These are phyloP conservation scores for Conops quadrifasciatus DNA, from an alignment of 2,888 invertebrate genomes.

Conservation along the genomic window DNA sequence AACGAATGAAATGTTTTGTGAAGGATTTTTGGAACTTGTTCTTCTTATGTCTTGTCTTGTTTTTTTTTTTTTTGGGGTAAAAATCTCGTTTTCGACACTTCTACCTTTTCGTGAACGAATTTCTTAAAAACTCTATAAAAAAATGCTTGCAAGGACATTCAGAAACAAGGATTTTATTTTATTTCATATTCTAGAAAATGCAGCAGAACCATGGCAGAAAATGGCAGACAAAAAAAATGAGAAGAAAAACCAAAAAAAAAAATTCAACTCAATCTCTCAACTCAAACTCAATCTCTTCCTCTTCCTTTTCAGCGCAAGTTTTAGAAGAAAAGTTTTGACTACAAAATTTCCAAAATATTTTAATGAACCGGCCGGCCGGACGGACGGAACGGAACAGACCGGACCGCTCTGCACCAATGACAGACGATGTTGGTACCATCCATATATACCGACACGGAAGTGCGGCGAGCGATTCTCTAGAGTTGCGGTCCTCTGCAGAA, in stretches of 20 bases:
- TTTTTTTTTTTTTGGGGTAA: background rate
- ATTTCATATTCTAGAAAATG: too few relatives aligned
- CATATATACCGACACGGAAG: background rate
- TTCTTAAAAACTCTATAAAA: too few relatives aligned
- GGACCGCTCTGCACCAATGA: slow-evolving; percentile 4
- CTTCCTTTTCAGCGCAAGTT: slow-evolving; percentile 18
- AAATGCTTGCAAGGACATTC: background rate
- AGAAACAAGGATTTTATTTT: too few relatives aligned
- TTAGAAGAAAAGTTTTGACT: slow-evolving; percentile 28
- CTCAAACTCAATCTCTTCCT: slow-evolving; percentile 23
- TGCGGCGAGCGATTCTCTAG: slow-evolving; percentile 9
- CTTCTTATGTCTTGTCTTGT: background rate
- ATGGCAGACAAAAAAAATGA: slow-evolving; percentile 40
- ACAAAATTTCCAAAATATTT: slow-evolving; percentile 53
- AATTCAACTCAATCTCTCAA: too few relatives aligned
- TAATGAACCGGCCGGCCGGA: slow-evolving; percentile 50
- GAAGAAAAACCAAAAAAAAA: slow-evolving; percentile 18
- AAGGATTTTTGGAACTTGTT: too few relatives aligned
- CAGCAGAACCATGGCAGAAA: too few relatives aligned
- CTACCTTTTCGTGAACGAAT: too few relatives aligned
- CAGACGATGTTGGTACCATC: background rate
- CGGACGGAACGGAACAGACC: background rate
- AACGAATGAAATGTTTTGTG: too few relatives aligned
- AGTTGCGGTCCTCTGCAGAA: slow-evolving; percentile 1
- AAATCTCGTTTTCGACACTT: too few relatives aligned